Conservation (phyloP, 2,113 vertebrate species). For the Protobothrops flavoviridis region DNA sequence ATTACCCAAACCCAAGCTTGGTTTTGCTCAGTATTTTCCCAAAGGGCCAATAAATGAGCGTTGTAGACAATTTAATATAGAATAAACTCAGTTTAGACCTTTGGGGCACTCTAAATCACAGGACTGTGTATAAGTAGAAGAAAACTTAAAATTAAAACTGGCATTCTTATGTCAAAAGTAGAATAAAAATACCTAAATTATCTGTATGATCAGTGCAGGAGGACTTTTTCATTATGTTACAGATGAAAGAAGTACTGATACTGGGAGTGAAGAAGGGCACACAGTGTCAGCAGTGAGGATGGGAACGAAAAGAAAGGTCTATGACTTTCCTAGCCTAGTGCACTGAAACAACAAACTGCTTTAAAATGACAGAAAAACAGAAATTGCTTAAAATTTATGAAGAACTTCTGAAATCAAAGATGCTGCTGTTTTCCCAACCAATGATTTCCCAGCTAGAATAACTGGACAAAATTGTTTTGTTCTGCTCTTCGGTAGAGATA, state of each 20-base stretch:
- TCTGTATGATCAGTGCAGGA: not conserved
- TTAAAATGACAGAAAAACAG: not conserved
- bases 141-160: not conserved
- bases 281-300: not conserved
- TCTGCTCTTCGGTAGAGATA: not conserved
- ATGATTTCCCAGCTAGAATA: not conserved
- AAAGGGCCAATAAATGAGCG: not conserved
- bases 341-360: not conserved
- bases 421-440: not conserved
- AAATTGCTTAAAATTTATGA: not conserved
- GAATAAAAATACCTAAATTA: not conserved
- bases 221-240: not conserved
- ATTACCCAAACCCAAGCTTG: not conserved
- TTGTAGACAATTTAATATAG: not conserved
- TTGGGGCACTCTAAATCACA: not conserved
- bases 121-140: not conserved
- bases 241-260: not conserved
- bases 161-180: too few species aligned
- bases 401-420: not conserved
- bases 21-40: not conserved
- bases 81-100: not conserved
- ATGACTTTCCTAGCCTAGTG: not conserved
- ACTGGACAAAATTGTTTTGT: not conserved
- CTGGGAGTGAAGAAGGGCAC: not conserved
- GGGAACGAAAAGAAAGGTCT: not conserved